Percentiles rank a stretch among this genome's conserved stretches.
Evolutionary conservation across 2,888 invertebrate genomes (phyloP).

Genomic region (Seira musarum): DNA sequence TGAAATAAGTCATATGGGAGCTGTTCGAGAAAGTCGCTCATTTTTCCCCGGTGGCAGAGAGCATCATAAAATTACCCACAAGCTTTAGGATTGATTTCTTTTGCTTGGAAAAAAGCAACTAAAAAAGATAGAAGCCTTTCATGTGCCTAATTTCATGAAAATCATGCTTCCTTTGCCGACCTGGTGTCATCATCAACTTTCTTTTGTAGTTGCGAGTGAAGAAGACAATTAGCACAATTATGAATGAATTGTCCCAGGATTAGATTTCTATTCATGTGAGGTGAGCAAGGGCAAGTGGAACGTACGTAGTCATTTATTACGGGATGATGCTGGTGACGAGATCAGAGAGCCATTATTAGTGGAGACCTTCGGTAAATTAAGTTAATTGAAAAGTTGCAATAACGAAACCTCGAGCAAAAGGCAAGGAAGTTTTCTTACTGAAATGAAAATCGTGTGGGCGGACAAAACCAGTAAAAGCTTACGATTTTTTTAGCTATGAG

Average conservation of each 20-base stretch:
- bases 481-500: too few species aligned
- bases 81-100: too few species aligned
- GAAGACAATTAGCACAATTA: conserved; percentile 2
- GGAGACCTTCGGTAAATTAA: not conserved
- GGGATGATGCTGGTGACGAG: not conserved
- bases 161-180: not conserved
- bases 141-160: too few species aligned
- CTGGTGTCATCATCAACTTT: not conserved
- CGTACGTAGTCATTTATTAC: too few species aligned
- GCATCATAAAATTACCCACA: too few species aligned
- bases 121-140: too few species aligned
- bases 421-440: not conserved
- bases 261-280: too few species aligned
- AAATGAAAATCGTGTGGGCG: not conserved
- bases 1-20: not conserved
- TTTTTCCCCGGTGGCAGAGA: too few species aligned
- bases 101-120: too few species aligned
- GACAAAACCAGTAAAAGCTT: not conserved
- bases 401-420: not conserved
- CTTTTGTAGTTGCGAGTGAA: not conserved
- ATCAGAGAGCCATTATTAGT: not conserved
- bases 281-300: too few species aligned
- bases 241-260: too few species aligned
- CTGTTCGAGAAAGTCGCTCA: not conserved
- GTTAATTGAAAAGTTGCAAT: conserved; percentile 8